phyloP scores from a whole-genome alignment of 2,113 vertebrate species.

The Tauraco erythrolophus region DNA sequence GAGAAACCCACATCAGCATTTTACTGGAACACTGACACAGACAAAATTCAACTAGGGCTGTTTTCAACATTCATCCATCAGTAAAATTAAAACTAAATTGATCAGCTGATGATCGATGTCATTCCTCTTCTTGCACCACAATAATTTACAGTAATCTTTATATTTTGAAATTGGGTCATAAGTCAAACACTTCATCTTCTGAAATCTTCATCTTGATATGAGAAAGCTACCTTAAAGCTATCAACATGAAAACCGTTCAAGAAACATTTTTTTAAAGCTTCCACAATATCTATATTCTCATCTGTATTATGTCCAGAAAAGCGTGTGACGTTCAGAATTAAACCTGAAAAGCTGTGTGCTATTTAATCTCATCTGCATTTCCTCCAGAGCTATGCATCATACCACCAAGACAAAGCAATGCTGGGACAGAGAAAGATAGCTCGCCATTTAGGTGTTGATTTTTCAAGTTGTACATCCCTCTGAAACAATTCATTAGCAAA shows the following conservation, averaged over 20 bases:
- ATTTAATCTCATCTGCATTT: not conserved
- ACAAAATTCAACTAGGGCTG: not conserved
- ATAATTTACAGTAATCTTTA: not conserved
- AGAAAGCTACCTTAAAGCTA: not conserved
- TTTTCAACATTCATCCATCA: not conserved
- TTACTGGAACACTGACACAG: not conserved
- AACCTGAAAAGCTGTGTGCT: not conserved
- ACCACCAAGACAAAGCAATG: not conserved
- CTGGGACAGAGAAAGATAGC: not conserved
- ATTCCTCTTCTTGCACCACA: not conserved
- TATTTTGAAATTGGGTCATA: not conserved
- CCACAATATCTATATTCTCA: not conserved
- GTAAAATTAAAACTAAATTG: constrained; percentile 18
- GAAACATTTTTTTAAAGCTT: not conserved
- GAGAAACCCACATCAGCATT: not conserved
- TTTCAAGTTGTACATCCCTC: not conserved
- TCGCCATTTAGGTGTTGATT: not conserved
- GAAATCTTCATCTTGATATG: not conserved
- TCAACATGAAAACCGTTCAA: not conserved
- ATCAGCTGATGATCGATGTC: not conserved
- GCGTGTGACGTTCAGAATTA: not conserved
- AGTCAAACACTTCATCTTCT: not conserved
- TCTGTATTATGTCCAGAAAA: not conserved
- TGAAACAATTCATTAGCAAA: not conserved
- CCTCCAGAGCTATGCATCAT: not conserved